A percentile compares a stretch with the other conserved stretches of the same genome.
Evolutionary conservation across 2,113 vertebrate species (phyloP).

Genomic region (Pterocles orientalis): DNA sequence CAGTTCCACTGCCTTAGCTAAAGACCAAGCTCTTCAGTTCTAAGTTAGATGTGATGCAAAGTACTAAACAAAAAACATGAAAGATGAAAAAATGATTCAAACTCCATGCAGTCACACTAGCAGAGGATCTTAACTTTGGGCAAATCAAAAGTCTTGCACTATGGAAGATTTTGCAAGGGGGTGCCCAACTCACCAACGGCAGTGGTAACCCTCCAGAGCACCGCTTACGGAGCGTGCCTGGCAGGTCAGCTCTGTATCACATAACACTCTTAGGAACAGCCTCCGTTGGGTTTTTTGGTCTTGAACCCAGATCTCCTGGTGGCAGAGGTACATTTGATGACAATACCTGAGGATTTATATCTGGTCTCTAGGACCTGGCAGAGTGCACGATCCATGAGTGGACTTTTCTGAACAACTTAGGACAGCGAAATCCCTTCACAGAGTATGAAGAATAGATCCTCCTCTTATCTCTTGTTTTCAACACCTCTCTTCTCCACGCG

Average conservation of each 20-base stretch:
- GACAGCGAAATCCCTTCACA: background rate
- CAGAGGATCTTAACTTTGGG: background rate
- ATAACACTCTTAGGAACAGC: background rate
- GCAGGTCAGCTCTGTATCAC: rapidly evolving
- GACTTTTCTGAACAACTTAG: background rate
- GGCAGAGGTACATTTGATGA: background rate
- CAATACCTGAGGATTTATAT: too few relatives aligned
- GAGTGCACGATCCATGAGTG: rapidly evolving
- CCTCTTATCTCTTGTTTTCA: background rate
- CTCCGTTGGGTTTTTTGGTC: background rate
- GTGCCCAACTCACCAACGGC: background rate
- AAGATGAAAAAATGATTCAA: background rate
- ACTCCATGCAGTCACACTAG: background rate
- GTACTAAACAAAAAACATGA: background rate
- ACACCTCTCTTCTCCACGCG: background rate
- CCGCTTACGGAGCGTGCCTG: rapidly evolving
- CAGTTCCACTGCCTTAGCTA: background rate
- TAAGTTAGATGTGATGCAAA: background rate
- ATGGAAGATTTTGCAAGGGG: too few relatives aligned
- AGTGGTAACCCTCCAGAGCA: background rate
- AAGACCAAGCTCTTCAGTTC: background rate
- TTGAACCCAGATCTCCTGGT: background rate
- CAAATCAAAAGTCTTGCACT: background rate
- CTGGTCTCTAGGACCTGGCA: background rate
- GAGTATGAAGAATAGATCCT: background rate